phyloP scores from a whole-genome alignment of 2,797 vertebrate genomes.

The Trachurus trachurus region DNA sequence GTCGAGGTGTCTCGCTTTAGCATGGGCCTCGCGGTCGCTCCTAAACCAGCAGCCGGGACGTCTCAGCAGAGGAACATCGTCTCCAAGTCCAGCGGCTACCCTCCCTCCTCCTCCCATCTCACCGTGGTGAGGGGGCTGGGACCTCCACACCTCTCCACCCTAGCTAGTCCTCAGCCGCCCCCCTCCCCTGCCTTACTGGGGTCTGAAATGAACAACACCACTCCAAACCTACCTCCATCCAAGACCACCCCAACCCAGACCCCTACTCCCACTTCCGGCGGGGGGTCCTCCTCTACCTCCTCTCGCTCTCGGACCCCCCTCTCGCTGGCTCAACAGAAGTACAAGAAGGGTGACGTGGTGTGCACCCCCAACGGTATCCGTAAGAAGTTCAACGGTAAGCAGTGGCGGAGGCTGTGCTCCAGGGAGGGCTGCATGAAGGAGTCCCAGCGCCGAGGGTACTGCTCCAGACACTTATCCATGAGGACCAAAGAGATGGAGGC shows the following conservation, averaged over 20 bases:
- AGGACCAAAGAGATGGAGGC: constrained; percentile 94
- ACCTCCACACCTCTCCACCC: constrained; percentile 61
- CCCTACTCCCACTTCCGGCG: constrained; percentile 73
- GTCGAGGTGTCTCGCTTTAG: constrained; percentile 90
- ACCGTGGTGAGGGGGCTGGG: constrained; percentile 74
- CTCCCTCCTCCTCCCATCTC: constrained; percentile 76
- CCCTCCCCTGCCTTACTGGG: constrained; percentile 80
- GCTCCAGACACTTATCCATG: constrained; percentile 94
- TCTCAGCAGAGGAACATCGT: constrained; percentile 82
- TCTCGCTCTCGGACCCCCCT: constrained; percentile 90
- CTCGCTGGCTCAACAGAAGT: constrained; percentile 92
- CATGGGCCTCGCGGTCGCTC: constrained; percentile 73
- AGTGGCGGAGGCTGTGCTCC: constrained; percentile 94
- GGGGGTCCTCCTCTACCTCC: constrained; percentile 80
- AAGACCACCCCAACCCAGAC: constrained; percentile 85
- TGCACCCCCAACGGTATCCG: constrained; percentile 95
- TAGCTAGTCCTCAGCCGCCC: constrained; percentile 83
- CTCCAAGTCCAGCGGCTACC: constrained; percentile 86
- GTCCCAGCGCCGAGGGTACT: constrained; percentile 93
- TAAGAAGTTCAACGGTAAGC: constrained; percentile 96
- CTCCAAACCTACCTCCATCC: constrained; percentile 78
- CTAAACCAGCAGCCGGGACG: constrained; percentile 64
- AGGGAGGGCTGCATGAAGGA: constrained; percentile 95
- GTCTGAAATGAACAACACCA: constrained; percentile 71
- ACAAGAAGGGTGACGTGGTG: constrained; percentile 95